Base-by-base conservation (phyloP, 2,888 invertebrate species). In the Meganola albula region DNA sequence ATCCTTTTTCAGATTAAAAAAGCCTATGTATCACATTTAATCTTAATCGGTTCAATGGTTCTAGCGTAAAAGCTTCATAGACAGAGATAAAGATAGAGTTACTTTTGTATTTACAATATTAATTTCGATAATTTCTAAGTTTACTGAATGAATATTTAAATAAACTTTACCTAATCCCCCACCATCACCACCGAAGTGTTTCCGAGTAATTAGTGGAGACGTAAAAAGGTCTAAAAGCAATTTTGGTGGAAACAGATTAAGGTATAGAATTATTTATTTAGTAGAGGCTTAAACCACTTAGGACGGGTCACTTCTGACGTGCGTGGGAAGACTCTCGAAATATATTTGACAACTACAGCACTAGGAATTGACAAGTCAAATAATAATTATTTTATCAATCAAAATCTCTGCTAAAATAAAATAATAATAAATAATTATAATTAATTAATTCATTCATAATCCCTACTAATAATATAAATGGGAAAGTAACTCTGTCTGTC, bases 201-300 rank as follows among this genome's bases (percentile, higher is more conserved):
- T 51, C 36, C 37, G 16, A 43, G 43, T 52, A 55, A 51, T 53
- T 52, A 50, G 42, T 36, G 18, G 20, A 40, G 34, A 36, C 42
- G 45, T 42, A 48, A 54, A 53, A 54, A 49, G 45, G 45, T 37
- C 34, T 32, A 40, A 53, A 53, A 54, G 47, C 44, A 53, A 45
- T 53, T 47, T 47, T 27, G 37, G 40, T 33, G 27, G 11, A 42
- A 33, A 47, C 40, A 39, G 41, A 53, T 46, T 49, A 56, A 44
- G n/a, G 47, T 42, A 39, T 32, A 31, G 43, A 53, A 53, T 54
- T 53, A 56, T 53, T 49, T 53, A 54, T 53, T 47, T 53, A 49
- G 24, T 27, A 37, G 41, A 31, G 37, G 49, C 37, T 46, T 37
- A 34, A 27, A 47, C 47, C 41, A 41, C 57, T 47, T 43, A 43